Evolutionary conservation across 2,113 vertebrate species (phyloP).

Genomic region (Clarias macrocephalus): DNA sequence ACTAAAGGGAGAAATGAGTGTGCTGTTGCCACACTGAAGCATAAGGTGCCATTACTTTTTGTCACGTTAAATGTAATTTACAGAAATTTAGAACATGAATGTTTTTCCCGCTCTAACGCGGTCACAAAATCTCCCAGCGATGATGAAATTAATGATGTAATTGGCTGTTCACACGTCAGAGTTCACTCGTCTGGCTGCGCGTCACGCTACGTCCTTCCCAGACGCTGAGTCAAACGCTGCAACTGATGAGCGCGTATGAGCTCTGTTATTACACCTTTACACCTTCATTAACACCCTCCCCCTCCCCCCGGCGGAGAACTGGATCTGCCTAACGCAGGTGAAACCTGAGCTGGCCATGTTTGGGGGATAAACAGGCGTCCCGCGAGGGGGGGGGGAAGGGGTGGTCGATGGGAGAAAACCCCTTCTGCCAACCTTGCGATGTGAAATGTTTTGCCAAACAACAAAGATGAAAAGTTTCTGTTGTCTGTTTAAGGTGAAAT

Average conservation of each 20-base stretch:
- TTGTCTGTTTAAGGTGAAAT: neutral
- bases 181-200: neutral
- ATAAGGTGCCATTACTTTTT: neutral
- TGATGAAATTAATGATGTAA: neutral
- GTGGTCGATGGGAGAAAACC: too few species aligned
- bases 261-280: slow-evolving; percentile 26
- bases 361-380: slow-evolving; percentile 6
- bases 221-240: slow-evolving; percentile 37
- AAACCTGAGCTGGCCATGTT: slow-evolving; percentile 25
- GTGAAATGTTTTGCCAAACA: neutral
- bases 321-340: neutral
- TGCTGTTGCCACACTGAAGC: too few species aligned
- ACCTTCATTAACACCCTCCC: slow-evolving; percentile 11
- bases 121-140: neutral
- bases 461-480: neutral
- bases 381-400: neutral
- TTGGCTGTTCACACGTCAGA: neutral
- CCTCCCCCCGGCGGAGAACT: neutral
- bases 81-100: too few species aligned
- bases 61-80: too few species aligned
- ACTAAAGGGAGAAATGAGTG: neutral
- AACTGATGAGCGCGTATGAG: slow-evolving; percentile 15
- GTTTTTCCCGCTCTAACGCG: too few species aligned
- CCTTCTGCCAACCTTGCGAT: neutral
- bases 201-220: slow-evolving; percentile 16